These are phyloP conservation scores for Pachyseris speciosa DNA, from an alignment of 64 coral and sea anemone genomes.

Conservation along the genomic window DNA sequence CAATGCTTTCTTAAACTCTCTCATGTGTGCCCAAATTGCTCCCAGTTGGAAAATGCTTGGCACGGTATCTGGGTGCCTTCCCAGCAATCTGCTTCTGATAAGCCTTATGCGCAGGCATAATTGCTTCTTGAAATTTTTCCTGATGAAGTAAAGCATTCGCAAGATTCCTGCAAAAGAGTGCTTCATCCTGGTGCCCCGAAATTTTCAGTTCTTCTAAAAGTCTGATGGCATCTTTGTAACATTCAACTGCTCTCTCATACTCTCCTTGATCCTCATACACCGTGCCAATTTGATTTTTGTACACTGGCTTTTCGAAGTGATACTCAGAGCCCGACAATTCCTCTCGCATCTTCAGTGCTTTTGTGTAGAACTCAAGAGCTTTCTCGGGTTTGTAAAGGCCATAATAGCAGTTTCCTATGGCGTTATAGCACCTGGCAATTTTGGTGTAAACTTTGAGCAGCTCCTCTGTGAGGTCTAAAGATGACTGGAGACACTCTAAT, in stretches of 20 bases:
- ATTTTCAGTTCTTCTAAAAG: constrained; percentile 39
- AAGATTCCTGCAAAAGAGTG: constrained; percentile 31
- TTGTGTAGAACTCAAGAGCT: constrained; percentile 16
- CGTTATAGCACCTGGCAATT: constrained; percentile 32
- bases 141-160: no score
- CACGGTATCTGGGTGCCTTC: constrained; percentile 7
- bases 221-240: constrained; percentile 43
- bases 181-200: constrained; percentile 1
- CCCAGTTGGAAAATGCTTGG: constrained; percentile 48
- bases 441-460: constrained; percentile 20
- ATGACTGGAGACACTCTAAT: neutral
- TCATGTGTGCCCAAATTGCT: neutral
- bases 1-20: neutral
- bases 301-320: constrained; percentile 48
- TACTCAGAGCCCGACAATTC: constrained; percentile 9
- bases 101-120: neutral
- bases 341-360: constrained; percentile 34
- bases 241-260: constrained; percentile 11
- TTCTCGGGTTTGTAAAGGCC: neutral
- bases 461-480: constrained; percentile 6
- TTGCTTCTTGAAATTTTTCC: no score
- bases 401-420: constrained; percentile 46
- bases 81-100: constrained; percentile 32
- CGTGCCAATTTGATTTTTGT: constrained; percentile 40
- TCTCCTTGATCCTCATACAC: constrained; percentile 16